phyloP scores from a whole-genome alignment of 2,797 vertebrate species.

The Phoxinus dragarum region DNA sequence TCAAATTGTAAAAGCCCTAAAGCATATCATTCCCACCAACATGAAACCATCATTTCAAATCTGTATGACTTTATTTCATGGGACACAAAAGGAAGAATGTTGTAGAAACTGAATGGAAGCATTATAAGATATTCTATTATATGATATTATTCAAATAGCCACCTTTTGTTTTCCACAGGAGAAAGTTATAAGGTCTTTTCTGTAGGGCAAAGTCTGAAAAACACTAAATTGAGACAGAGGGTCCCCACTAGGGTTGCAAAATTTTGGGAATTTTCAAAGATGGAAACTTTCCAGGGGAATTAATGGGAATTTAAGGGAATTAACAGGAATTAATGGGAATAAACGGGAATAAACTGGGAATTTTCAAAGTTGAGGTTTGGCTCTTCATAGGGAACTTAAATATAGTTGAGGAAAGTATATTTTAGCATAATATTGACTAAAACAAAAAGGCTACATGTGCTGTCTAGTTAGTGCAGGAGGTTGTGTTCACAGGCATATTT shows the following conservation, averaged over 20 bases:
- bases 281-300: no score
- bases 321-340: no score
- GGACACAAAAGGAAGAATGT: neutral
- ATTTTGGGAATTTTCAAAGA: no score
- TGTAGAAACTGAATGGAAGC: neutral
- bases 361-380: no score
- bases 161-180: neutral
- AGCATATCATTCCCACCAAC: neutral
- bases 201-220: neutral
- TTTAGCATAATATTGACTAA: neutral
- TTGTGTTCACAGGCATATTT: neutral
- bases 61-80: neutral
- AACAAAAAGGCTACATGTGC: neutral
- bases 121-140: neutral
- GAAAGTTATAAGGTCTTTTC: neutral
- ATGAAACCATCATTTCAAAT: neutral
- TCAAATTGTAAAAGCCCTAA: neutral
- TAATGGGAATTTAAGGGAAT: no score
- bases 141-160: neutral
- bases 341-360: no score
- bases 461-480: neutral
- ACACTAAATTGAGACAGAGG: neutral
- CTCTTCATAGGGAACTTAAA: no score
- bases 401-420: no score
- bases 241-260: no score